Percentiles rank a stretch among this genome's conserved stretches.
phyloP scores from a whole-genome alignment of 2,113 vertebrate species.

The Geococcyx californianus region DNA sequence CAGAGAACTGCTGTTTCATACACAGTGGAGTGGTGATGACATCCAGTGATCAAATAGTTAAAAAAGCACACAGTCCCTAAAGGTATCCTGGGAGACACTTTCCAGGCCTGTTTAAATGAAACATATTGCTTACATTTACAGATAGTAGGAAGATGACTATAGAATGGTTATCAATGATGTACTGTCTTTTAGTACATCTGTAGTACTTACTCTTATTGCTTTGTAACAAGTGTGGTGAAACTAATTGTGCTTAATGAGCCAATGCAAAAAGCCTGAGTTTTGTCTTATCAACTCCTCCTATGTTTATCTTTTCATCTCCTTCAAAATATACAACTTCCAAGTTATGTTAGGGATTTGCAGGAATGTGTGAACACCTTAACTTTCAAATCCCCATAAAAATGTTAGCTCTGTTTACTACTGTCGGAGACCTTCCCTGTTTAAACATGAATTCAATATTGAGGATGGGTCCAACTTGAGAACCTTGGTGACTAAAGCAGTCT shows the following conservation, averaged over 20 bases:
- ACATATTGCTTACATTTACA: conserved; percentile 69
- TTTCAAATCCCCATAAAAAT: not conserved
- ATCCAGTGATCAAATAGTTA: conserved; percentile 77
- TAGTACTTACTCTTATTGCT: conserved; percentile 31
- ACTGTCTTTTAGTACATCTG: conserved; percentile 28
- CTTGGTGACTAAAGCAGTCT: not conserved
- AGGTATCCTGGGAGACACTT: conserved; percentile 65
- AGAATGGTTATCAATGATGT: conserved; percentile 42
- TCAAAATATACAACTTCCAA: not conserved
- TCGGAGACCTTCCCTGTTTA: not conserved
- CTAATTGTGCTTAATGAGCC: conserved; percentile 55
- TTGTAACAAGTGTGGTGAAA: conserved; percentile 21
- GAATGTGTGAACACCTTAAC: not conserved
- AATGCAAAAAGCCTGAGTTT: not conserved
- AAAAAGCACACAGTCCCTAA: conserved; percentile 64
- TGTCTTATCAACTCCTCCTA: not conserved
- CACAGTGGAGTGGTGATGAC: conserved; percentile 57
- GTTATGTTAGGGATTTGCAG: not conserved
- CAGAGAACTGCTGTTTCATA: conserved; percentile 60
- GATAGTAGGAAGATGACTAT: conserved; percentile 65
- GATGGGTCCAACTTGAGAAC: not conserved
- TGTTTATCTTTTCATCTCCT: conserved; percentile 4
- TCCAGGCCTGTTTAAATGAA: conserved; percentile 59
- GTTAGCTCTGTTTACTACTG: not conserved
- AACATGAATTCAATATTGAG: not conserved